phyloP scores from a whole-genome alignment of 1,140 invertebrate species.

The Lutraria rhynchaena region DNA sequence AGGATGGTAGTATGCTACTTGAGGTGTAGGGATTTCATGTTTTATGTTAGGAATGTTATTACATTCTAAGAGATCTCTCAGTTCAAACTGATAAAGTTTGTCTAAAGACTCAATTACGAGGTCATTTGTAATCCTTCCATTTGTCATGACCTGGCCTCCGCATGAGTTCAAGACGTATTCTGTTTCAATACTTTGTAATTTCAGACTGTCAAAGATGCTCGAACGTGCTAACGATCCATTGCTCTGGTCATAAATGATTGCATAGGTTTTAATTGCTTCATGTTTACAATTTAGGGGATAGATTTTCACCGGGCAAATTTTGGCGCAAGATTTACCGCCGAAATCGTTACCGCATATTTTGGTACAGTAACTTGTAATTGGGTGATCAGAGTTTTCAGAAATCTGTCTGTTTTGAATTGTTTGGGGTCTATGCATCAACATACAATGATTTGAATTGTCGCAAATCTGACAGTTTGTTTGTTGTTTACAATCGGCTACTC shows the following conservation, averaged over 20 bases:
- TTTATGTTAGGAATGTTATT: slow-evolving; percentile 49
- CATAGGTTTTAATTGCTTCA: slow-evolving; percentile 35
- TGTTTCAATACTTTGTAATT: not conserved
- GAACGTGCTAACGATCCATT: slow-evolving; percentile 47
- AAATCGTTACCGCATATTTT: not conserved
- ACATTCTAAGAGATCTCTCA: slow-evolving; percentile 44
- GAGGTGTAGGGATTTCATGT: slow-evolving; percentile 45
- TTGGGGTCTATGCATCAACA: not conserved
- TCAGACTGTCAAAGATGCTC: slow-evolving; percentile 40
- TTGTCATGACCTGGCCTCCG: not conserved
- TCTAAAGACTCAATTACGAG: not conserved
- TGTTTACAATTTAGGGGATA: not conserved
- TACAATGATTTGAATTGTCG: slow-evolving; percentile 10
- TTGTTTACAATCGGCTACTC: too few relatives aligned
- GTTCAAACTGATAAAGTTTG: not conserved
- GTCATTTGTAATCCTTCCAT: not conserved
- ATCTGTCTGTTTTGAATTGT: slow-evolving; percentile 28
- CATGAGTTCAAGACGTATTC: not conserved
- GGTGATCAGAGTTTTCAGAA: not conserved
- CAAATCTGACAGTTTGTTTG: too few relatives aligned
- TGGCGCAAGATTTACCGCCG: not conserved
- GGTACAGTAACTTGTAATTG: too few relatives aligned
- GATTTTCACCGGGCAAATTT: not conserved
- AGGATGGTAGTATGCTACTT: slow-evolving; percentile 6
- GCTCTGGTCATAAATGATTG: slow-evolving; percentile 61